phyloP scores from a whole-genome alignment of 1,140 invertebrate species.

The Chironomus tepperi region DNA sequence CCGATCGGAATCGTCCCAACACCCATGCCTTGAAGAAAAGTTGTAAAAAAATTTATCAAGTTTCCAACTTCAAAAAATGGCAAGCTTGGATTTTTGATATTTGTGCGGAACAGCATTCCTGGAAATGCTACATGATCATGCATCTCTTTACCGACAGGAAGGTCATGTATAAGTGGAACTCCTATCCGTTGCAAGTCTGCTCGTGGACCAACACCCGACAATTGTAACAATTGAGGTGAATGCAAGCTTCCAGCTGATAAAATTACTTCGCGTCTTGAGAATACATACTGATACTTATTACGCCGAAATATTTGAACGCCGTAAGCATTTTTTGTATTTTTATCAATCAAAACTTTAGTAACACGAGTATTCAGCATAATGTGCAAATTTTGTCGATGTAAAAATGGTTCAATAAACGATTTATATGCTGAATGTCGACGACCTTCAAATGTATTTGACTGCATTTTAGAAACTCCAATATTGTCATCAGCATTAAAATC shows the following conservation, averaged over 20 bases:
- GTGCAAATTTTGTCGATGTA: slow-evolving; percentile 49
- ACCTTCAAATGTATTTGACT: slow-evolving; percentile 50
- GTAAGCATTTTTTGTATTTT: slow-evolving; percentile 37
- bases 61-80: slow-evolving; percentile 29
- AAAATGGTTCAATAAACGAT: slow-evolving; percentile 45
- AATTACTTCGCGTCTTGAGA: slow-evolving; percentile 43
- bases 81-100: slow-evolving; percentile 39
- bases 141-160: slow-evolving; percentile 38
- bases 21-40: slow-evolving; percentile 44
- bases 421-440: slow-evolving; percentile 45
- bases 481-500: slow-evolving; percentile 56
- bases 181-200: slow-evolving; percentile 43
- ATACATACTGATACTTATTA: slow-evolving; percentile 32
- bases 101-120: slow-evolving; percentile 39
- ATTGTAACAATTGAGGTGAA: slow-evolving; percentile 48
- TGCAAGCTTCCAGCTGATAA: slow-evolving; percentile 45
- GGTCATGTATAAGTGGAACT: slow-evolving; percentile 35
- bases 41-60: slow-evolving; percentile 30
- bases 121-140: slow-evolving; percentile 38
- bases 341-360: slow-evolving; percentile 44
- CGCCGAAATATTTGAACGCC: slow-evolving; percentile 43
- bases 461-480: slow-evolving; percentile 55
- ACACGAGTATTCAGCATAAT: slow-evolving; percentile 48
- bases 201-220: slow-evolving; percentile 50
- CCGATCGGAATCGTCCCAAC: slow-evolving; percentile 47